Conservation (phyloP, 2,888 invertebrate genomes). For the Erpobdella octoculata region DNA sequence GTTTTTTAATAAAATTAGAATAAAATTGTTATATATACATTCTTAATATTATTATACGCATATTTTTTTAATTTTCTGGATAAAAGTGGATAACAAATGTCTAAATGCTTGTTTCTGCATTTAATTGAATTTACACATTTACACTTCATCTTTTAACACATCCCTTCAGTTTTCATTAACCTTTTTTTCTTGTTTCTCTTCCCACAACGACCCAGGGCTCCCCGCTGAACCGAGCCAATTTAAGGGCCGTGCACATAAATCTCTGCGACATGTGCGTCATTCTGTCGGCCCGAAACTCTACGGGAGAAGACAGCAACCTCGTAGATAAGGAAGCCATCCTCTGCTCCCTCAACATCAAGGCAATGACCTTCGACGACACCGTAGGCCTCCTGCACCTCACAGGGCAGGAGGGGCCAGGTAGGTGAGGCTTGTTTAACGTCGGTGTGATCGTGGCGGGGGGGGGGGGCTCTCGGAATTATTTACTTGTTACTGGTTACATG, state of each 20-base stretch:
- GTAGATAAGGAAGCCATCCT: constrained; percentile 99
- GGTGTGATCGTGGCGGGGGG: no score
- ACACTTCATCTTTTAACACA: no score
- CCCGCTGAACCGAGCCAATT: constrained; percentile 90
- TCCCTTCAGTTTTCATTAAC: no score
- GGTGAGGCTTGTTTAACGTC: constrained; percentile 1
- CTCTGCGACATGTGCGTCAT: constrained; percentile 99
- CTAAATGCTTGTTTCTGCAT: no score
- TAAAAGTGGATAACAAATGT: no score
- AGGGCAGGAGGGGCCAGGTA: constrained; percentile 35
- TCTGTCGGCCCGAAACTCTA: constrained; percentile 70
- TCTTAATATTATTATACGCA: no score
- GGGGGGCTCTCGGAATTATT: no score
- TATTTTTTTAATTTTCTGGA: no score
- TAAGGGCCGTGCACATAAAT: constrained; percentile 98
- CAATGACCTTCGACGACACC: constrained; percentile 67
- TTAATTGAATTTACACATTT: no score
- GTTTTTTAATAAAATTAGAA: no score
- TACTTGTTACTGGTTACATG: neutral
- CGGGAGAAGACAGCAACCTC: constrained; percentile 86
- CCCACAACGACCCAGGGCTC: constrained; percentile 68
- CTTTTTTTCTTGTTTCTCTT: no score
- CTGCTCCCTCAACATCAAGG: constrained; percentile 98
- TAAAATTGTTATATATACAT: no score
- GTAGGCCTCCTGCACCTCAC: constrained; percentile 55